Conservation (phyloP, 2,113 vertebrate genomes). For the Rhynchopsitta pachyrhyncha region DNA sequence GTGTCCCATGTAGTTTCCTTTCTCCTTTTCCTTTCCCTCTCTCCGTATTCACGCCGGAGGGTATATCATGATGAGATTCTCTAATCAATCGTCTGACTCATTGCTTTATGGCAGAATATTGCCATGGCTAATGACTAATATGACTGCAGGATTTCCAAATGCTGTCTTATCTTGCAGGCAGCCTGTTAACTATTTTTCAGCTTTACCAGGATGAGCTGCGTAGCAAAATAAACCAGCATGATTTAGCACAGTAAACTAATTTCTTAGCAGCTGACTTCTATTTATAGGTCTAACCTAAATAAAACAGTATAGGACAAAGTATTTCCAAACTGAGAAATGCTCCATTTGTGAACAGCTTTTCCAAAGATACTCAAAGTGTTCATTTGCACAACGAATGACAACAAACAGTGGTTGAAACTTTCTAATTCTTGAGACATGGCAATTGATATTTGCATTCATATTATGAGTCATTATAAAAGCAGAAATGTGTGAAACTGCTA, state of each 20-base stretch:
- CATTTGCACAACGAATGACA: not conserved
- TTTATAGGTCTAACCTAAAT: not conserved
- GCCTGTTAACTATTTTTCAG: constrained; percentile 32
- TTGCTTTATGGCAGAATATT: constrained; percentile 66
- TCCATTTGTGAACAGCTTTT: constrained; percentile 9
- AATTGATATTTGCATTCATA: constrained; percentile 11
- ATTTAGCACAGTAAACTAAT: constrained; percentile 9
- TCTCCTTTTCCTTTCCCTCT: not conserved
- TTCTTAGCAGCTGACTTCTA: constrained; percentile 18
- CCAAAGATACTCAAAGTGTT: not conserved
- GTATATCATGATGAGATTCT: constrained; percentile 43
- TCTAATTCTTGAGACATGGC: not conserved
- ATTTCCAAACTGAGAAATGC: not conserved
- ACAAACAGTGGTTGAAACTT: constrained; percentile 24
- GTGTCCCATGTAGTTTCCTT: not conserved
- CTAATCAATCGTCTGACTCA: constrained; percentile 61
- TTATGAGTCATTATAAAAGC: constrained; percentile 15
- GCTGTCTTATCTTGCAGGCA: constrained; percentile 28
- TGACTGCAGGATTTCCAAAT: constrained; percentile 59
- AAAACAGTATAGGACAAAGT: not conserved
- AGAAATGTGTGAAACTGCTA: constrained; percentile 4
- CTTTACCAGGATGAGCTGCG: not conserved
- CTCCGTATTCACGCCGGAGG: not conserved
- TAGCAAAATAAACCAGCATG: not conserved
- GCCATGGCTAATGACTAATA: constrained; percentile 59